Evolutionary conservation across 2,797 vertebrate species (phyloP).

Genomic region (Dendrocincla tyrannina): DNA sequence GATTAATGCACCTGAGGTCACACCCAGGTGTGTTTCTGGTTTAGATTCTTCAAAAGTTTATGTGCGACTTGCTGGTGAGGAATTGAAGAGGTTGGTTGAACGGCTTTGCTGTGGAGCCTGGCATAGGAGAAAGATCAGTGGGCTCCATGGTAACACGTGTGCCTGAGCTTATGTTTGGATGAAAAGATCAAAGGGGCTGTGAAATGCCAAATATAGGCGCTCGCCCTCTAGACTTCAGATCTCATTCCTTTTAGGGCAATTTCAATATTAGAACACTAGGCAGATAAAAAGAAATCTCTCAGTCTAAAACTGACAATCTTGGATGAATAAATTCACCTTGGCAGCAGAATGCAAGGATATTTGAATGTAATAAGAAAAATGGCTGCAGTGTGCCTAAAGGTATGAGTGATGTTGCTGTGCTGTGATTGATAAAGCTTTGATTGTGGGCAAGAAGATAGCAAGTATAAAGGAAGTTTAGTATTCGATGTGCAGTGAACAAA

Average conservation of each 20-base stretch:
- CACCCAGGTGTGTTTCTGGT: not conserved
- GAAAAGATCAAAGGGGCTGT: constrained; percentile 38
- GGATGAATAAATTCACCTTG: constrained; percentile 32
- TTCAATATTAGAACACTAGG: constrained; percentile 37
- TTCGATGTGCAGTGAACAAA: not conserved
- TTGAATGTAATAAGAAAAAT: constrained; percentile 22
- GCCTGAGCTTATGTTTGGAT: not conserved
- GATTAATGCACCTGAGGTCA: not conserved
- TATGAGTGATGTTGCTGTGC: constrained; percentile 10
- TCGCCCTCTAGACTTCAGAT: not conserved
- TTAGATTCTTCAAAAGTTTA: not conserved
- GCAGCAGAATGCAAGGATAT: constrained; percentile 32
- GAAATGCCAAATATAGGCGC: not conserved
- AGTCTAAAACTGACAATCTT: constrained; percentile 10
- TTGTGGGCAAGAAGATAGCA: constrained; percentile 31
- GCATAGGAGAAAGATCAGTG: constrained; percentile 3
- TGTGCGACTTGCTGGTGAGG: not conserved
- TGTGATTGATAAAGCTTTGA: constrained; percentile 46
- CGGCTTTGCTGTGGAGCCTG: not conserved
- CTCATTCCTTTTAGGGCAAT: constrained; percentile 49
- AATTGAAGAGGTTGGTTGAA: not conserved
- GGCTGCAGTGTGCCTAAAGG: constrained; percentile 33
- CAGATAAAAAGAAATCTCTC: constrained; percentile 49
- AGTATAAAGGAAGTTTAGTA: not conserved
- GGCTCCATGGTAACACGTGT: not conserved